Base-by-base conservation (phyloP, 92 coral and sea anemone genomes). In the Chrysogorgia sp. region DNA sequence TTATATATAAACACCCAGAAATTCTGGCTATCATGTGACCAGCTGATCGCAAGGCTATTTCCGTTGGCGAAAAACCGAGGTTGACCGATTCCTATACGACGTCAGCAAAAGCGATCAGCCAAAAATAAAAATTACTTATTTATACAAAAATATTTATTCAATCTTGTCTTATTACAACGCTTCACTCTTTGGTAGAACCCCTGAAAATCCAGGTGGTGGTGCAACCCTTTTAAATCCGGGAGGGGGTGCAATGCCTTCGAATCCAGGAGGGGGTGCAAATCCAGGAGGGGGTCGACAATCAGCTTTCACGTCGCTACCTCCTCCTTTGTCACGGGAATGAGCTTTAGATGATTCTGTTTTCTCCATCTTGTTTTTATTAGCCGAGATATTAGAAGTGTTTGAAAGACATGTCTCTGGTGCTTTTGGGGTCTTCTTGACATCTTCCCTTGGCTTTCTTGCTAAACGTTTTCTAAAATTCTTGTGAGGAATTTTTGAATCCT, bases 191-290 rank as follows among this genome's bases (percentile, higher is more conserved):
- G 78, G 33, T 14, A 50, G 24, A n/a, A 22, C 67, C 26, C 35
- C 52, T 68, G 59, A 72, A 70, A 84, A n/a, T n/a, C n/a, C n/a
- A n/a, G n/a, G n/a, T n/a, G n/a, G n/a, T n/a, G n/a, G n/a, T n/a
- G n/a, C n/a, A n/a, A n/a, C n/a, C n/a, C n/a, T n/a, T n/a, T n/a
- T n/a, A n/a, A n/a, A 78, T 67, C 88, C 74, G n/a, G 80, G 79
- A 28, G 88, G 84, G 12, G 78, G 33, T 14, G 63, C 25, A n/a
- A 22, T 58, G 31, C 35, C 52, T 68, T 69, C 79, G 61, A 84
- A 78, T 67, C 88, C 74, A 23, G 80, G 79, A 28, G 88, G 84
- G 55, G 88, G 80, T 29, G n/a, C n/a, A n/a, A n/a, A 78, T 67
- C 88, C 74, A 23, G 80, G 79, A 28, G 88, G 84, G 55, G 88